Percentiles rank a stretch among this genome's conserved stretches.
Conservation (phyloP, 2,113 vertebrate species). For the Calonectris borealis region DNA sequence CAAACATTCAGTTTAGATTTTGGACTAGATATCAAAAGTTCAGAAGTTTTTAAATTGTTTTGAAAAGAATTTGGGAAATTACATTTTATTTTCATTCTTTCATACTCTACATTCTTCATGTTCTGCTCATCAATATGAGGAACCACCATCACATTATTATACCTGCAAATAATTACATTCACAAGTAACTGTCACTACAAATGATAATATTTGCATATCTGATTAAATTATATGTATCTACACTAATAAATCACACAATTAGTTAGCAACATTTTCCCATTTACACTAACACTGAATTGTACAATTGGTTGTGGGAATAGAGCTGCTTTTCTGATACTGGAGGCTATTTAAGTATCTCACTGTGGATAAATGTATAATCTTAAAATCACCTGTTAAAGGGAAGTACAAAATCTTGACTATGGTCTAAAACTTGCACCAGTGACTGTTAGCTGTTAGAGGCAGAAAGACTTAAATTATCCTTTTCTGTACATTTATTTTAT, state of each 20-base stretch:
- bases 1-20: neutral
- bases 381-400: neutral
- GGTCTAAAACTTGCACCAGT: neutral
- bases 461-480: neutral
- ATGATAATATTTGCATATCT: neutral
- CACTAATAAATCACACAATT: neutral
- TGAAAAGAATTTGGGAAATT: neutral
- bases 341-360: neutral
- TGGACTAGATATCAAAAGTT: neutral
- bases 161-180: neutral
- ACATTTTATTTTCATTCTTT: neutral
- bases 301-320: neutral
- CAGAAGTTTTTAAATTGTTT: neutral
- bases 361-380: neutral
- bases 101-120: neutral
- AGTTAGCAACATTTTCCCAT: neutral
- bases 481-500: neutral
- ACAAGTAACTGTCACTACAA: neutral
- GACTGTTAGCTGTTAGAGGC: neutral
- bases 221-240: neutral
- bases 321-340: neutral
- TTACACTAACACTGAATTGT: neutral
- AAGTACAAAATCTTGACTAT: neutral
- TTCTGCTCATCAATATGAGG: neutral
- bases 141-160: neutral